These are phyloP conservation scores for Cyrtonyx montezumae DNA, from an alignment of 2,113 vertebrate genomes.

Conservation along the genomic window DNA sequence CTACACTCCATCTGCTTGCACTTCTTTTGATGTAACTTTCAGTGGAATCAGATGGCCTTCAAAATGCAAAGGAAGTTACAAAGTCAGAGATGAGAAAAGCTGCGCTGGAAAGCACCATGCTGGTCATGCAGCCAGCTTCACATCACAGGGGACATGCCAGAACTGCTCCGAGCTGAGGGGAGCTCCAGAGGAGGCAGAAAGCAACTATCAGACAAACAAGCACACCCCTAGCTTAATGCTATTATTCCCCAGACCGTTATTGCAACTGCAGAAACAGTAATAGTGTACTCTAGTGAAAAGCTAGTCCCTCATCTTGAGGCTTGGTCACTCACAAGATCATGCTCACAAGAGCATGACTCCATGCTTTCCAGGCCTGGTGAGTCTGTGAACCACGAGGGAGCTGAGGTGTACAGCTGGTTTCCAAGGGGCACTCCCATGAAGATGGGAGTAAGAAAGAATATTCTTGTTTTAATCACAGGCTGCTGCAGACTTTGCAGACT, in stretches of 20 bases:
- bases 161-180: not conserved
- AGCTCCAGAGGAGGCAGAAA: not conserved
- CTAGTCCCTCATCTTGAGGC: not conserved
- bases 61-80: not conserved
- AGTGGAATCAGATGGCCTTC: not conserved
- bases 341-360: fast-evolving
- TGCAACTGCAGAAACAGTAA: not conserved
- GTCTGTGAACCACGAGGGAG: fast-evolving
- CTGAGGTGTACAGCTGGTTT: not conserved
- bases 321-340: too few relatives aligned
- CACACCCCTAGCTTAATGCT: not conserved
- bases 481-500: not conserved
- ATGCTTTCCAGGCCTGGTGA: not conserved
- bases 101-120: not conserved
- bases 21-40: not conserved
- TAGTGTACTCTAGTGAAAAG: not conserved
- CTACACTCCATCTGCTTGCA: not conserved
- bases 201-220: not conserved
- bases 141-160: not conserved
- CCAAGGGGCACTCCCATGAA: not conserved
- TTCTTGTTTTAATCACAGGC: not conserved
- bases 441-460: not conserved
- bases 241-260: not conserved
- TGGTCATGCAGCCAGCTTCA: not conserved
- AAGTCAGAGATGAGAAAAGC: not conserved